Evolutionary conservation across 2,888 invertebrate genomes (phyloP), one percentile per base, ranked within the genome.

Genomic region (Lypha dubia): DNA sequence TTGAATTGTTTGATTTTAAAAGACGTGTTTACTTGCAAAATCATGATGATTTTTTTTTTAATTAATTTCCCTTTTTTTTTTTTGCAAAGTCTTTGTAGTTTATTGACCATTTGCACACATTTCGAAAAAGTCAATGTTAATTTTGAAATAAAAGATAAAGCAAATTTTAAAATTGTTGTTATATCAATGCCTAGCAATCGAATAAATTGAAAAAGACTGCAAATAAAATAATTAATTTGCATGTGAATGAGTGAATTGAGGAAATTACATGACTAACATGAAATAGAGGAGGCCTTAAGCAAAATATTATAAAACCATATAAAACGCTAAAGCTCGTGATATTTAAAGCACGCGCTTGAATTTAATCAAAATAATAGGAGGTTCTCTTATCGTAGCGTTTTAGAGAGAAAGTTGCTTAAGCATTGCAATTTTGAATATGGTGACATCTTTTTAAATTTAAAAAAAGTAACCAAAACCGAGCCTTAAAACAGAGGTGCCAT

Each of bases 161-260:
- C 17, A 22, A 53, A n/a, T n/a, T 75, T 32, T 53, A 0, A 63
- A 53, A 63, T 44, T 62, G 41, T 41, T 75, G 28, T 53, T 28
- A 24, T 41, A 44, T 63, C 65, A 75, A 65, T 44, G 32, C 9
- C n/a, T 13, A 22, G 44, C 28, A 28, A 74, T 74, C 24, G 56
- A 56, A 51, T 63, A 15, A 75, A 63, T 75, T 75, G 7, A 76
- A 58, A n/a, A 46, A 22, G n/a, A n/a, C n/a, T 7, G 22, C 32
- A 32, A 46, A 74, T n/a, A n/a, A 35, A 15, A 41, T 51, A 68
- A 75, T 70, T 38, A 75, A 73, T 83, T 83, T 83, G 75, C 82
- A 79, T 73, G 73, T 77, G 73, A 83, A 65, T 58, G 20, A 83
- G 63, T 58, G 20, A 13, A 38, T 65, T 74, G 35, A 67, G 60